Base-by-base conservation (phyloP, 2,113 vertebrate genomes). In the Bombycilla garrulus region DNA sequence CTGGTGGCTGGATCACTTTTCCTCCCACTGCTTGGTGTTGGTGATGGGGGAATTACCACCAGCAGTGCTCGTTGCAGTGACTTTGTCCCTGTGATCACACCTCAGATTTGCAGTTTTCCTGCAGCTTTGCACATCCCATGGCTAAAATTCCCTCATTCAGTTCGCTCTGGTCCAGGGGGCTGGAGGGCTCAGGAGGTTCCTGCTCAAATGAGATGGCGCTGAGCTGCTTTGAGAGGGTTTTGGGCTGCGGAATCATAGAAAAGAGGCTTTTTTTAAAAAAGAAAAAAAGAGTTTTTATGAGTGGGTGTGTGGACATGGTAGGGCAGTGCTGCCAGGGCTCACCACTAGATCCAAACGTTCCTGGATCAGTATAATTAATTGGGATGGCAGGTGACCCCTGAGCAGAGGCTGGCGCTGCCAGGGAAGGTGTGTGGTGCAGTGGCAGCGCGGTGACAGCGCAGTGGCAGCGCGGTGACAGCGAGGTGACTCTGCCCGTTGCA, bases 331-430 rank as follows among this genome's bases (percentile, higher is more conserved):
- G 23, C 23, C 33, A 40, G 24, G 21, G 33, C 61, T 81, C 7
- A 2, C 31, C 35, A 10, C 21, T 7, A 35, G 14, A 28, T 28
- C 58, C 47, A 28, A 38, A 54, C 0, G 0, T 48, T n/a, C 19
- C 5, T 5, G 1, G 2, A 25, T 2, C 11, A 33, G 36, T 1
- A 1, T 22, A 5, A 38, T 33, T 10, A 54, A 35, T 0, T 21
- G 56, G 76, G 56, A 2, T 17, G 2, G 6, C 19, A 15, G 66
- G 19, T 11, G 47, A 18, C 3, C 13, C 57, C 28, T 0, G 1
- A 28, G 76, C 40, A 56, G 74, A 22, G 36, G 36, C 9, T 12
- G 21, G 42, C 2, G 1, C 6, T 67, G 11, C 5, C 1, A 2
- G 69, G 76, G 38, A 8, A 12, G 81, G 65, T 0, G 15, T 2